Evolutionary conservation across 2,888 invertebrate species (phyloP).

Genomic region (Drosophila rellima): DNA sequence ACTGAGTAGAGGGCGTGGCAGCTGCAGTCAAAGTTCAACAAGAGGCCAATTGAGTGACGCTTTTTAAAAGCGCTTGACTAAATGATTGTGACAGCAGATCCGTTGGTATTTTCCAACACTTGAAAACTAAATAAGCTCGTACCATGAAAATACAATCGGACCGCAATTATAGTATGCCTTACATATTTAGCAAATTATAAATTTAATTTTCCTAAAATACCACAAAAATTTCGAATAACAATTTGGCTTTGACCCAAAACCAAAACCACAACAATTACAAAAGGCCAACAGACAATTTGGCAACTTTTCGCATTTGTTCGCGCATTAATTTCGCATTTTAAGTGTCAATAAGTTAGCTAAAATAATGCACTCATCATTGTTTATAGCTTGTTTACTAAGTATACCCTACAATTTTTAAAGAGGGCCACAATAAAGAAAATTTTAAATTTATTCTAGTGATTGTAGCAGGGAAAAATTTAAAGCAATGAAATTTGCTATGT

Average conservation of each 20-base stretch:
- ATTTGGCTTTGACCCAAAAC: slow-evolving; percentile 29
- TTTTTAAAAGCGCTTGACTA: neutral
- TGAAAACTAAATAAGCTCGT: neutral
- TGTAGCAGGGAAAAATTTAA: no score
- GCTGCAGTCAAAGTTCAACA: slow-evolving; percentile 56
- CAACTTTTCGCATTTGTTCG: slow-evolving; percentile 68
- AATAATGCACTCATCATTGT: slow-evolving; percentile 57
- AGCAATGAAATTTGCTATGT: no score
- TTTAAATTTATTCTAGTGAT: neutral
- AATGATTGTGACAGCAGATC: neutral
- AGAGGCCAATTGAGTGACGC: slow-evolving; percentile 39
- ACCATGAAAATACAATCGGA: neutral
- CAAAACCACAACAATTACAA: slow-evolving; percentile 64
- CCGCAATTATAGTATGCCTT: neutral
- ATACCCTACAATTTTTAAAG: neutral
- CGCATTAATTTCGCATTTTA: slow-evolving; percentile 61
- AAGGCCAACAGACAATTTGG: slow-evolving; percentile 61
- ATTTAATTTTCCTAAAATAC: slow-evolving; percentile 11
- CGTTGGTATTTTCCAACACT: neutral
- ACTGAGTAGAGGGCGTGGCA: slow-evolving; percentile 26
- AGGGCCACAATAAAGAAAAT: neutral
- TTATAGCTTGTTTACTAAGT: neutral
- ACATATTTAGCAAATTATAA: neutral
- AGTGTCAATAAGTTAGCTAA: slow-evolving; percentile 69
- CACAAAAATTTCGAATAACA: slow-evolving; percentile 41